A percentile compares a stretch with the other conserved stretches of the same genome.
phyloP scores from a whole-genome alignment of 2,797 vertebrate species.

The Pterois miles region DNA sequence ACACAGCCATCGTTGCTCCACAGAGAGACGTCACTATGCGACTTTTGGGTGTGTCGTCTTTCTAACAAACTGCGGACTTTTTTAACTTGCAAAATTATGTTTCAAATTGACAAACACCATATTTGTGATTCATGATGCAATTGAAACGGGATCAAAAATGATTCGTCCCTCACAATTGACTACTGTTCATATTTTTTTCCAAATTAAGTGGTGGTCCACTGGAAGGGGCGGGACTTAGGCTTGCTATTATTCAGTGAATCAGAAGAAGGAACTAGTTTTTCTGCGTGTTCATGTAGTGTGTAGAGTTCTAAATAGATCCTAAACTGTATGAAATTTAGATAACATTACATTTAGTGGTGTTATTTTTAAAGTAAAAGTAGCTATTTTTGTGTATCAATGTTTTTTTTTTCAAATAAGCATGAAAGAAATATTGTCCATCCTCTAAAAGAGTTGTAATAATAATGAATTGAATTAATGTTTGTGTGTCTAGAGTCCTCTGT shows the following conservation, averaged over 20 bases:
- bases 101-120: too few species aligned
- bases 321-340: not conserved
- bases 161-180: too few species aligned
- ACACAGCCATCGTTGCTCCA: too few species aligned
- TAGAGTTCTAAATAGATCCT: not conserved
- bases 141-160: too few species aligned
- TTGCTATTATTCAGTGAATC: constrained; percentile 13
- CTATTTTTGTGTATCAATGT: not conserved
- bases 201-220: too few species aligned
- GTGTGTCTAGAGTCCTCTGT: constrained; percentile 84
- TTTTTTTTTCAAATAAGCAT: not conserved
- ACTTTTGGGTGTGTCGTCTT: too few species aligned
- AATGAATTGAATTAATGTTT: constrained; percentile 1
- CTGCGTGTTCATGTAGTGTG: not conserved
- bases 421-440: not conserved
- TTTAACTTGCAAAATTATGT: too few species aligned
- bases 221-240: too few species aligned
- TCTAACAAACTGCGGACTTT: too few species aligned
- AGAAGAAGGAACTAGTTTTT: not conserved
- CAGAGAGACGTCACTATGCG: too few species aligned
- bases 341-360: not conserved
- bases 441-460: not conserved
- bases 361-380: not conserved
- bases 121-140: too few species aligned
- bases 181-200: too few species aligned